Conservation (phyloP, 2,113 vertebrate genomes). For the Ceuthmochares aereus region DNA sequence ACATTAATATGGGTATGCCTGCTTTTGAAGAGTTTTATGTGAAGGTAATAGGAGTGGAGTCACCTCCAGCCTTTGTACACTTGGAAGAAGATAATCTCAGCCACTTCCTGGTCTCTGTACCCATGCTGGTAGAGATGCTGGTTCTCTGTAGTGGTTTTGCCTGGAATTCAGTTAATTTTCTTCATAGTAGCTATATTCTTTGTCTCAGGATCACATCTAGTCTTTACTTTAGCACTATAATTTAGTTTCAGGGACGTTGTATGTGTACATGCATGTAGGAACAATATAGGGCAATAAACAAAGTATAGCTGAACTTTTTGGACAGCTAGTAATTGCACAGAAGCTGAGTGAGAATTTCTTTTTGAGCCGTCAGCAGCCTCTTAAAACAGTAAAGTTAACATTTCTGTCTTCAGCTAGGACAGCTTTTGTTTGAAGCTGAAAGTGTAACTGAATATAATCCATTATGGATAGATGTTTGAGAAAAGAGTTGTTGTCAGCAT, state of each 20-base stretch:
- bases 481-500: slow-evolving; percentile 45
- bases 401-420: not conserved
- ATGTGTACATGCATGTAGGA: not conserved
- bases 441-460: slow-evolving; percentile 48
- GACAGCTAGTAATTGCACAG: not conserved
- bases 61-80: not conserved
- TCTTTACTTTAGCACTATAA: not conserved
- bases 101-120: not conserved
- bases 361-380: not conserved
- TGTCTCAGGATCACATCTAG: not conserved
- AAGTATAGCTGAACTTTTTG: not conserved
- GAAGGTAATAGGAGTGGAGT: not conserved
- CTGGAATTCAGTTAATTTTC: fast-evolving
- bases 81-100: not conserved
- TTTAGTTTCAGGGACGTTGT: not conserved
- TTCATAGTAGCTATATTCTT: not conserved
- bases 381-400: slow-evolving; percentile 22
- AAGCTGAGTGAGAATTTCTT: not conserved
- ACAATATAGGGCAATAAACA: not conserved
- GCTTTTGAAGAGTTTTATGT: not conserved
- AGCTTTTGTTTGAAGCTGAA: not conserved
- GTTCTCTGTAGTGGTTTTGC: not conserved
- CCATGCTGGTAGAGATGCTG: not conserved
- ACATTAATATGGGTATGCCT: not conserved
- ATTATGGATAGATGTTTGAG: slow-evolving; percentile 24